Percentiles rank a stretch among this genome's conserved stretches.
Evolutionary conservation across 1,140 invertebrate genomes (phyloP).

Genomic region (Nylanderia fulva): DNA sequence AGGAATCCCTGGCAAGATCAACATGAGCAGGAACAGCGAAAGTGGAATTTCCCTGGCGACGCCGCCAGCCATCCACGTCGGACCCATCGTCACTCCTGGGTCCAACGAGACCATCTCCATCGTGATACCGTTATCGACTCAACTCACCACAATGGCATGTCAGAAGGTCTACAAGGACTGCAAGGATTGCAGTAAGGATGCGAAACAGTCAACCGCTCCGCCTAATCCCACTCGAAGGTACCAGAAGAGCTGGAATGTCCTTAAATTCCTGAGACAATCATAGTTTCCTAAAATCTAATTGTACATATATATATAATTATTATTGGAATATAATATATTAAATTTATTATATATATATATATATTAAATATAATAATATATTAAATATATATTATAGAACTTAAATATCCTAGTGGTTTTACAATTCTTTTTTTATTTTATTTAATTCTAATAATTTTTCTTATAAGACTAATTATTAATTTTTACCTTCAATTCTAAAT

Average conservation of each 20-base stretch:
- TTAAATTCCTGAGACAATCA: not conserved
- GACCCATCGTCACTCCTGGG: slow-evolving; percentile 79
- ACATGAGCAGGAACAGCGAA: slow-evolving; percentile 62
- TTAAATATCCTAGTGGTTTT: no score
- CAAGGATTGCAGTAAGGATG: slow-evolving; percentile 65
- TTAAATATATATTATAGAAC: no score
- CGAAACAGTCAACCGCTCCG: slow-evolving; percentile 24
- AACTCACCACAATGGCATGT: slow-evolving; percentile 62
- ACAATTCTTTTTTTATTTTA: no score
- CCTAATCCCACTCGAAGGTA: slow-evolving; percentile 19
- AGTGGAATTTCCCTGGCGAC: slow-evolving; percentile 75
- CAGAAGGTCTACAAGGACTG: slow-evolving; percentile 62
- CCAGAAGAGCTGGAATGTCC: not conserved
- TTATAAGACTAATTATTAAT: slow-evolving; percentile 15
- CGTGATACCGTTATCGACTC: slow-evolving; percentile 79
- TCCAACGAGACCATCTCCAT: slow-evolving; percentile 83
- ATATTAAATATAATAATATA: no score
- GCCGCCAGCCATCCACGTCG: slow-evolving; percentile 80
- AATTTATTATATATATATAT: no score
- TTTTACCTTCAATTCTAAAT: not conserved
- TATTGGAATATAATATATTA: no score
- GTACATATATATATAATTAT: no score
- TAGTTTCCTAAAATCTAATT: not conserved
- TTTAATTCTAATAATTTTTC: not conserved
- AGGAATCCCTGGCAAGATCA: not conserved